Conservation (phyloP, 2,888 invertebrate genomes). For the Brachyopa scutellaris region DNA sequence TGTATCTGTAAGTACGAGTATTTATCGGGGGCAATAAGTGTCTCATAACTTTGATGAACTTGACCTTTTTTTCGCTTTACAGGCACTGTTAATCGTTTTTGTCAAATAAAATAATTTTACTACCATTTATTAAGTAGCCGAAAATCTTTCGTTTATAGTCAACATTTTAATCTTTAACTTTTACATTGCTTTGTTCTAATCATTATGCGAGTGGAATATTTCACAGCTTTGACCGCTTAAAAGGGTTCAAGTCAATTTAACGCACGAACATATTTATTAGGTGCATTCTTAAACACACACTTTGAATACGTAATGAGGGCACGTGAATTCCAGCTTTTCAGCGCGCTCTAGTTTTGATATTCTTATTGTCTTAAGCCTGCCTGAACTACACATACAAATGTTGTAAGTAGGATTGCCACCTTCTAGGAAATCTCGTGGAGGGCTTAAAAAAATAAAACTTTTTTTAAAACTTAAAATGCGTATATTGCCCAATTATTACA, state of each 20-base stretch:
- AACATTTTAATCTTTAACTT: too few species aligned
- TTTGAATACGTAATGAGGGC: constrained; percentile 3
- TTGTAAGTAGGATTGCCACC: too few species aligned
- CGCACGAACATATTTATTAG: constrained; percentile 9
- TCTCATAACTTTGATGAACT: constrained; percentile 25
- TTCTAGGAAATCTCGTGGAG: too few species aligned
- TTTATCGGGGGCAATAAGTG: constrained; percentile 8
- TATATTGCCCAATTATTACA: too few species aligned
- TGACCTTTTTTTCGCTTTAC: constrained; percentile 24
- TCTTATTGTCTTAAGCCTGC: too few species aligned
- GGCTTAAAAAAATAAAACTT: too few species aligned
- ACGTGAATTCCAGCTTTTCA: too few species aligned
- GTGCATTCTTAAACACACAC: not conserved
- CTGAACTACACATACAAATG: too few species aligned
- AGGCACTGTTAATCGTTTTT: constrained; percentile 1
- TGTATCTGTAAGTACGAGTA: constrained; percentile 6
- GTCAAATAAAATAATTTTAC: not conserved
- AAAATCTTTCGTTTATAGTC: too few species aligned
- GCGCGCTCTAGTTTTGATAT: too few species aligned
- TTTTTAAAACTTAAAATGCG: too few species aligned
- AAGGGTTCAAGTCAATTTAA: not conserved
- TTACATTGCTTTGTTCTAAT: too few species aligned
- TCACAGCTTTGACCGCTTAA: not conserved
- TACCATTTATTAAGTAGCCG: not conserved
- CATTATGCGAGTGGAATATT: not conserved